These are phyloP conservation scores for Macquaria australasica DNA, from an alignment of 2,113 vertebrate species.

Conservation along the genomic window DNA sequence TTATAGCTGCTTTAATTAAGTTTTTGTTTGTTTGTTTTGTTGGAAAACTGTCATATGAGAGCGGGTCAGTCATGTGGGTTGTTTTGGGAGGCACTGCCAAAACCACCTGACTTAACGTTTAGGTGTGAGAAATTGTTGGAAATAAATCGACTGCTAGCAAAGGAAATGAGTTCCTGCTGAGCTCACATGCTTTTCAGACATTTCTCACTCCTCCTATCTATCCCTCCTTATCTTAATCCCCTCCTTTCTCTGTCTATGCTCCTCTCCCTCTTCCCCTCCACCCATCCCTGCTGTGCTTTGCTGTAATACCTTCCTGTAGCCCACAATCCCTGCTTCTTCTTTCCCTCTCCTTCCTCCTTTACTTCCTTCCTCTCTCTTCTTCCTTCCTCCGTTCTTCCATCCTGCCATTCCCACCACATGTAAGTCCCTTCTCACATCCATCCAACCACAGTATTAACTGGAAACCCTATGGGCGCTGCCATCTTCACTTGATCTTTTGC, in stretches of 20 bases:
- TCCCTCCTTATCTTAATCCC: constrained; percentile 63
- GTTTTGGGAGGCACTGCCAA: background rate
- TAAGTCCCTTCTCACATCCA: constrained; percentile 24
- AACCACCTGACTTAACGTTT: background rate
- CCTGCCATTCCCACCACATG: constrained; percentile 19
- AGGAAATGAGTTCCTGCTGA: constrained; percentile 38
- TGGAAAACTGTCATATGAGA: background rate
- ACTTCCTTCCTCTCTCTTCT: constrained; percentile 18
- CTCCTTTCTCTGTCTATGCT: constrained; percentile 21
- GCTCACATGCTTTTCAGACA: constrained; percentile 44
- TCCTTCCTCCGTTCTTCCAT: constrained; percentile 16
- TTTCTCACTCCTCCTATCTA: constrained; percentile 49
- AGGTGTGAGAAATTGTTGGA: background rate
- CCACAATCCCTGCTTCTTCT: constrained; percentile 1
- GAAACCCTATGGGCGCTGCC: constrained; percentile 37
- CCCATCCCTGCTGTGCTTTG: constrained; percentile 32
- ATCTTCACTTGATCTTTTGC: constrained; percentile 56
- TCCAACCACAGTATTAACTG: constrained; percentile 38
- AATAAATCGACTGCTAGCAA: constrained; percentile 36
- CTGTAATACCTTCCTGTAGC: constrained; percentile 36
- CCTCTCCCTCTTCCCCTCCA: constrained; percentile 1
- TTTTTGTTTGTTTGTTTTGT: too few species aligned
- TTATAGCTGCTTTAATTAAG: background rate
- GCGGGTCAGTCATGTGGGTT: background rate
- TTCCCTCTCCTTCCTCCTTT: constrained; percentile 5